Evolutionary conservation across 2,797 vertebrate genomes (phyloP).

Genomic region (Myoxocephalus aenaeus): DNA sequence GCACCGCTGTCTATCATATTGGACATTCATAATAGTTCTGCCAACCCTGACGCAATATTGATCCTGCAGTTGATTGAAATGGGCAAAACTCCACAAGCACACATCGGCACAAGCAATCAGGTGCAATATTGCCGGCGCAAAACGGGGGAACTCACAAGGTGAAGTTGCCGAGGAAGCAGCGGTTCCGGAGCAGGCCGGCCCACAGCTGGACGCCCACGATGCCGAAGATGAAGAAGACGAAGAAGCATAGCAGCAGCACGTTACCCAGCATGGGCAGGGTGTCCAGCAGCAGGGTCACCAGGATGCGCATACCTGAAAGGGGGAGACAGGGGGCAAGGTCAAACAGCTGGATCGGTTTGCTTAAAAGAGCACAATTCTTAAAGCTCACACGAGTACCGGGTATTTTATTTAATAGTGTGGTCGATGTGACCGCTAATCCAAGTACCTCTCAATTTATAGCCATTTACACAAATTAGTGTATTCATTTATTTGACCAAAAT

Average conservation of each 20-base stretch:
- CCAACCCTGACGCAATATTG: background rate
- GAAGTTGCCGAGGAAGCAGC: constrained; percentile 92
- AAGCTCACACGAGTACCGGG: background rate
- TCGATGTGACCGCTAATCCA: background rate
- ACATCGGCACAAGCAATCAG: background rate
- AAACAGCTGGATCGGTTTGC: constrained; percentile 8
- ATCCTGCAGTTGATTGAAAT: background rate
- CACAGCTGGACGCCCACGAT: constrained; percentile 98
- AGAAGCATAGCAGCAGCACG: constrained; percentile 97
- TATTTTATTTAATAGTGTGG: background rate
- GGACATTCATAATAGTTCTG: too few relatives aligned
- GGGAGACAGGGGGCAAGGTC: constrained; percentile 26
- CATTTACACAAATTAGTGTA: constrained; percentile 2
- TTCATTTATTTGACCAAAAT: constrained; percentile 19
- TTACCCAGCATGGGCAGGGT: constrained; percentile 98
- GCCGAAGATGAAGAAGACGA: constrained; percentile 99
- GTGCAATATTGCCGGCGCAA: background rate
- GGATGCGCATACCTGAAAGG: constrained; percentile 94
- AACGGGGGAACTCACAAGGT: constrained; percentile 89
- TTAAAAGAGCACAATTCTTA: background rate
- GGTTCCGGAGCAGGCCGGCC: constrained; percentile 92
- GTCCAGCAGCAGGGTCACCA: constrained; percentile 98
- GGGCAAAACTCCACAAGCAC: too few relatives aligned
- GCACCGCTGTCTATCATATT: background rate
- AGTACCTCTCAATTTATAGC: constrained; percentile 28